phyloP scores from a whole-genome alignment of 1,140 invertebrate genomes.

The Meloidogyne hapla region DNA sequence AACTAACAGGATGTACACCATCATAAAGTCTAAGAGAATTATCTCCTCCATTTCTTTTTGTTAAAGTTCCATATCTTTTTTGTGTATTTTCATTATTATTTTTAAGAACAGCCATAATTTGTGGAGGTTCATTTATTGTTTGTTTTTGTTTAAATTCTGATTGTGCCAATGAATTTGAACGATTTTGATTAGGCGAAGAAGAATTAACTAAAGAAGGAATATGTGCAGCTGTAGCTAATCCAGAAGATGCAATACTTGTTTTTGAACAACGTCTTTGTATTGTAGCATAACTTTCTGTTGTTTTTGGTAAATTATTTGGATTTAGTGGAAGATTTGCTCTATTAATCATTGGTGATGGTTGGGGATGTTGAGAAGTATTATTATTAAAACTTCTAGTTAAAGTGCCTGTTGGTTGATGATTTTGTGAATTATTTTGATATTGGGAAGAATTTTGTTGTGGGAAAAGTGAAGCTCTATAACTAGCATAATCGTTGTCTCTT shows the following conservation, averaged over 20 bases:
- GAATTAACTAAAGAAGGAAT: constrained; percentile 10
- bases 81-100: not conserved
- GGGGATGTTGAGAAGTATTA: too few species aligned
- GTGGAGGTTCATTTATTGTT: not conserved
- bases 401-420: not conserved
- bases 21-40: too few species aligned
- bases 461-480: not conserved
- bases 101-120: not conserved
- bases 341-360: not conserved
- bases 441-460: not conserved
- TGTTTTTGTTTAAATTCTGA: constrained; percentile 3
- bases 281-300: constrained; percentile 22
- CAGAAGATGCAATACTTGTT: constrained; percentile 14
- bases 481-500: not conserved
- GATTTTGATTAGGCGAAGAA: constrained; percentile 8
- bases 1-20: too few species aligned
- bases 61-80: constrained; percentile 2
- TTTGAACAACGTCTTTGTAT: constrained; percentile 21
- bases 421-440: not conserved
- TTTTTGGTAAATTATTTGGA: not conserved
- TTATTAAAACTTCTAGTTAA: not conserved
- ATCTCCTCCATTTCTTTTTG: not conserved
- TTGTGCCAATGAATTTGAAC: constrained; percentile 6
- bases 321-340: not conserved
- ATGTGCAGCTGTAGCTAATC: not conserved